Base-by-base conservation (phyloP, 2,797 vertebrate species). In the Muscicapa comitata region DNA sequence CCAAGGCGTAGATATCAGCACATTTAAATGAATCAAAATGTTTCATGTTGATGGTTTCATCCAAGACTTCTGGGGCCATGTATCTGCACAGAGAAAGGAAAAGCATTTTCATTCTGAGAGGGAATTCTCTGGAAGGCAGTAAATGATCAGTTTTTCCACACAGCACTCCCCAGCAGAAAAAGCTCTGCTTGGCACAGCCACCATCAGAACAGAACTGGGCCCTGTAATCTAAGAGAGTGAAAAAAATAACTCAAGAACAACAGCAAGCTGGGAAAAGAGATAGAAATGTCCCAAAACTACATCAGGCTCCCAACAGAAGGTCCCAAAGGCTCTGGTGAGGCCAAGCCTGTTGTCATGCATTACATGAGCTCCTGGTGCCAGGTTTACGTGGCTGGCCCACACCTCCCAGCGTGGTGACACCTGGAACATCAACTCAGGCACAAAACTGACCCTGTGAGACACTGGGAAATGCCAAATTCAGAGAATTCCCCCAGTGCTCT, bases 1-100 rank as follows among this genome's bases (percentile, higher is more conserved):
- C 99, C 80, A 99, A 96, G 37, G 99, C 99, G 2, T 99, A 99
- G 94, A 99, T 99, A 95, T 99, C 99, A 0, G 99, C 99, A 94
- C 99, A 99, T 94, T 99, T 99, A 95, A 99, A 99, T 10, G 99
- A 99, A 92, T 99, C 99, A 80, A 99, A 99, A 97, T 99, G 99
- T 95, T 99, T 99, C 99, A 99, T 99, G 97, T 99, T 99, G 97
- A 99, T 99, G 59, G 98, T 99, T 97, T 99, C 99, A n/a, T 99
- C 99, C 96, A 99, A 96, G 10, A 99, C 99, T 92, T 99, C 99
- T 26, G 99, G 99, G 73, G 99, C 99, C 99, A 99, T 99, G 93
- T 99, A 99, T 80, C 99, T 99, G 97, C 23, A 79, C 24, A 55
- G 92, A 47, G 86, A 91, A 70, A 63, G 88, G 50, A 74, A 66